A percentile compares a stretch with the other conserved stretches of the same genome.
Conservation (phyloP, 2,888 invertebrate genomes). For the Dasypolia templi region DNA sequence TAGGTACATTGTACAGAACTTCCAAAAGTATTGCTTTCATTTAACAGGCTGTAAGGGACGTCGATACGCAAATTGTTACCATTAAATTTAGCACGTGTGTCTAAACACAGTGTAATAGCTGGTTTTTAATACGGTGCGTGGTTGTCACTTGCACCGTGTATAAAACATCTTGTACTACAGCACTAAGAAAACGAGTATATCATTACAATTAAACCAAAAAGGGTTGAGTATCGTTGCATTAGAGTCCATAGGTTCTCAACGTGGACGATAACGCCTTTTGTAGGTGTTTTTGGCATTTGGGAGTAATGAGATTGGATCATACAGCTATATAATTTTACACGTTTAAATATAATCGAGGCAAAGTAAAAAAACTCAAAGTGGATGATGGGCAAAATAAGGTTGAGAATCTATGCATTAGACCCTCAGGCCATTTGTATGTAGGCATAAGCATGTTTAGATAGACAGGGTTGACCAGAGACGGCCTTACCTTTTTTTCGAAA, state of each 20-base stretch:
- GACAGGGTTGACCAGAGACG: constrained; percentile 66
- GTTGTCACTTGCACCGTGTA: neutral
- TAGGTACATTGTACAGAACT: neutral
- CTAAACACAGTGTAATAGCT: neutral
- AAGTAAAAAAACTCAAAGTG: too few species aligned
- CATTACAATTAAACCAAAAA: neutral
- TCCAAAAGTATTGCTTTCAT: constrained; percentile 3
- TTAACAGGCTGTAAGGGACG: neutral
- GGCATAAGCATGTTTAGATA: constrained; percentile 48
- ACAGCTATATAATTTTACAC: too few species aligned
- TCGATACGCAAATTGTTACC: neutral
- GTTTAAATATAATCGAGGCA: too few species aligned
- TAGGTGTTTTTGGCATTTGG: too few species aligned
- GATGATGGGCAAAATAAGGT: too few species aligned
- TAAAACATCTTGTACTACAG: neutral
- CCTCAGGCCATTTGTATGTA: constrained; percentile 29
- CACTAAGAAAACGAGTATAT: neutral
- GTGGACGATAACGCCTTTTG: too few species aligned
- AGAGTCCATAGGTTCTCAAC: too few species aligned
- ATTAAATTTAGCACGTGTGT: neutral
- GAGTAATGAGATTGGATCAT: too few species aligned
- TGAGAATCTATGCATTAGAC: constrained; percentile 37
- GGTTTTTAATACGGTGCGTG: neutral
- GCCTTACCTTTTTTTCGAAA: constrained; percentile 65
- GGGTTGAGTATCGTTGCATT: constrained; percentile 38